Conservation (phyloP, 2,888 invertebrate genomes). For the Heliconius erato region DNA sequence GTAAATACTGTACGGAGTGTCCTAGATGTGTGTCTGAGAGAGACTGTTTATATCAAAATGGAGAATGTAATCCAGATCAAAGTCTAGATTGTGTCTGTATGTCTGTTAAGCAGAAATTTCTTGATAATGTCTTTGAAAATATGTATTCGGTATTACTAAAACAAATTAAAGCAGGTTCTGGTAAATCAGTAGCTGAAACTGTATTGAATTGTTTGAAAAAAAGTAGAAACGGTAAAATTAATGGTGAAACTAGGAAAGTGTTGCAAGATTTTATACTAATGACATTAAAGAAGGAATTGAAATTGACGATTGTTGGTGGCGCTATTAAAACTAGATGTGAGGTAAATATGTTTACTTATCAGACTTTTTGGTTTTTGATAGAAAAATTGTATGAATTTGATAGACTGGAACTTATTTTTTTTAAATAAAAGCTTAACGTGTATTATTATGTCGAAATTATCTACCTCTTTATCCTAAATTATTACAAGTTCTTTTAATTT, state of each 20-base stretch:
- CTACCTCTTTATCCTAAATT: too few species aligned
- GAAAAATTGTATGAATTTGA: neutral
- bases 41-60: slow-evolving; percentile 63
- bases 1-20: slow-evolving; percentile 73
- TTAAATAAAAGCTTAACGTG: neutral
- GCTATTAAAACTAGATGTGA: slow-evolving; percentile 82
- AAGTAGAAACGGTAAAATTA: slow-evolving; percentile 77
- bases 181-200: slow-evolving; percentile 70
- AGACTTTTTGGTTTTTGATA: neutral
- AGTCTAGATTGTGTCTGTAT: slow-evolving; percentile 72
- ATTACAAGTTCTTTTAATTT: too few species aligned
- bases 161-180: slow-evolving; percentile 63
- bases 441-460: too few species aligned
- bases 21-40: slow-evolving; percentile 68
- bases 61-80: slow-evolving; percentile 64
- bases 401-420: neutral
- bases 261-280: slow-evolving; percentile 73
- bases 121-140: slow-evolving; percentile 79
- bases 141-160: slow-evolving; percentile 76
- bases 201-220: slow-evolving; percentile 66
- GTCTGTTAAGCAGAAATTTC: slow-evolving; percentile 70
- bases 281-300: slow-evolving; percentile 74
- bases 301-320: slow-evolving; percentile 77
- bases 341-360: slow-evolving; percentile 56
- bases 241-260: slow-evolving; percentile 64